Evolutionary conservation across 2,113 vertebrate genomes (phyloP), one percentile per base, ranked within the genome.

Genomic region (Actenoides lindsayi): DNA sequence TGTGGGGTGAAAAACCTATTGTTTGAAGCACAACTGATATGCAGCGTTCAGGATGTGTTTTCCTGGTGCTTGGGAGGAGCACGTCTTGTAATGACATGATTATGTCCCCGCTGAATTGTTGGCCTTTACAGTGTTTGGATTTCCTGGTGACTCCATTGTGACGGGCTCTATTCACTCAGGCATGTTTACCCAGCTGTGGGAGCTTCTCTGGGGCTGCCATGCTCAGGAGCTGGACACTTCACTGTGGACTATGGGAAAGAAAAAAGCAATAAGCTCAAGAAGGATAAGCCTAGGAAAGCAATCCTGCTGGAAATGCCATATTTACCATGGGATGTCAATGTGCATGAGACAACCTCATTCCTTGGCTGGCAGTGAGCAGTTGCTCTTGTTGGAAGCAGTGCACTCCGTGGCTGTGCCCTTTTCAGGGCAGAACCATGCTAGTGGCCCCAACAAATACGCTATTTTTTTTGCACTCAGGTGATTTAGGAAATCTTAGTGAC

Each of bases 141-240:
- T 95, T 97, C 90, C 94, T 90, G 83, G 84, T 94, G 78, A 74
- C 46, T 84, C 88, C 95, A 92, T 91, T 87, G 94, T 93, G 88
- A 94, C 93, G 80, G 90, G 59, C 28, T 53, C 39, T 83, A 74
- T 92, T 97, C 88, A 89, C 74, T 90, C 74, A 60, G 68, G 8
- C 3, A 6, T 97, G 91, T 97, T 97, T 96, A 97, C 82, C 46
- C 97, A 97, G 96, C 96, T 97, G 96, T 19, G 5, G 57, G 82
- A 94, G 53, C 79, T 75, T 78, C 77, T 77, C 56, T 1, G 17
- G 46, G 62, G 51, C 79, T 63, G 89, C 84, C 0, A 0, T 2
- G 18, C 71, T 85, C 3, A 3, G 16, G 63, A 83, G 19, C 21
- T 46, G 76, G 33, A 37, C 6, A 2, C 2, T 84, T 44, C 62